phyloP scores from a whole-genome alignment of 1,140 invertebrate genomes.

The Hylyphantes graminicola region DNA sequence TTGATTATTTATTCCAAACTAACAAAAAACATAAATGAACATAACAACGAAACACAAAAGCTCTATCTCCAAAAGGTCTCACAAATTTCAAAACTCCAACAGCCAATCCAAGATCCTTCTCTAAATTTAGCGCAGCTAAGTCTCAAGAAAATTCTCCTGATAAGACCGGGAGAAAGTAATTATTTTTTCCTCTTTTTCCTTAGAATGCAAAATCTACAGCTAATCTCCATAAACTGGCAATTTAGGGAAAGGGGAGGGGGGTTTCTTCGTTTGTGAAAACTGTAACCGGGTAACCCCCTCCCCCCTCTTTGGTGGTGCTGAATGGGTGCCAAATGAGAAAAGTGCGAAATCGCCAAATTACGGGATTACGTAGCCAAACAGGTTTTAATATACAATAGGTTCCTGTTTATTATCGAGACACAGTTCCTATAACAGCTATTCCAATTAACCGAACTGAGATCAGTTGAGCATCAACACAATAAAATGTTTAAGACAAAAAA shows the following conservation, averaged over 20 bases:
- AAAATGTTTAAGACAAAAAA: no score
- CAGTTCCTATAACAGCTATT: no score
- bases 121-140: conserved; percentile 39
- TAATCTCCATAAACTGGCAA: conserved; percentile 60
- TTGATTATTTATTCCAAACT: no score
- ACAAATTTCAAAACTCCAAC: conserved; percentile 15
- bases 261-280: conserved; percentile 60
- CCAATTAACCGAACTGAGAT: no score
- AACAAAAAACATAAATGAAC: no score
- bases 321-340: no score
- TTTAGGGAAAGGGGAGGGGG: conserved; percentile 32
- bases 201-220: conserved; percentile 51
- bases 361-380: no score
- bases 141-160: conserved; percentile 2
- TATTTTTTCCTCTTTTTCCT: conserved; percentile 56
- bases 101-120: background rate
- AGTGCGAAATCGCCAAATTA: no score
- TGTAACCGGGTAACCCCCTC: background rate
- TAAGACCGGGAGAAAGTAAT: conserved; percentile 46
- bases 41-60: background rate
- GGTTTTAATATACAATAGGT: no score
- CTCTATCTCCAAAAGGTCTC: background rate
- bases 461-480: no score
- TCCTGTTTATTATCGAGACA: no score
- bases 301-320: background rate